These are phyloP conservation scores for Peromyscus polionotus DNA, from an alignment of 2,113 vertebrate species.

Conservation along the genomic window DNA sequence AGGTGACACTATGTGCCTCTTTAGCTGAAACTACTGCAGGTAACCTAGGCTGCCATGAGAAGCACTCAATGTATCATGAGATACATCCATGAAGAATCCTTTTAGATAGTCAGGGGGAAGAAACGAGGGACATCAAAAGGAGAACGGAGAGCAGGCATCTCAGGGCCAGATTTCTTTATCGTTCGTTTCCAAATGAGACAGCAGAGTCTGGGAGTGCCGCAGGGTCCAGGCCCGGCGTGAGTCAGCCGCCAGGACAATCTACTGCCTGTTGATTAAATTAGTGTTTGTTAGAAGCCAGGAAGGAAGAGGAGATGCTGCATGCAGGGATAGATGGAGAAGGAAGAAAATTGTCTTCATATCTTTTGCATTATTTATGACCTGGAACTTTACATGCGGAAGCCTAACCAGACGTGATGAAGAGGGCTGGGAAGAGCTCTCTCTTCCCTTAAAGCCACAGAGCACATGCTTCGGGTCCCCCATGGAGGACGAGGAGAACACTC, in stretches of 20 bases:
- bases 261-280: constrained; percentile 99
- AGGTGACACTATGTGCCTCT: accelerated
- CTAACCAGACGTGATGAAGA: constrained; percentile 66
- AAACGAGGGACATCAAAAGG: constrained; percentile 49
- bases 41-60: neutral
- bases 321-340: constrained; percentile 70
- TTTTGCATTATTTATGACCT: constrained; percentile 91
- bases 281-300: constrained; percentile 95
- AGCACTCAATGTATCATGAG: neutral
- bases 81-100: neutral
- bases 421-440: constrained; percentile 57
- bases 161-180: constrained; percentile 72
- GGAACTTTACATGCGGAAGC: constrained; percentile 80
- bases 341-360: constrained; percentile 85
- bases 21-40: neutral
- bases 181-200: constrained; percentile 88
- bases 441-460: constrained; percentile 43
- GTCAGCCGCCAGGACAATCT: constrained; percentile 96
- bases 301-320: constrained; percentile 63
- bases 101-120: neutral
- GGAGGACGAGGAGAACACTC: constrained; percentile 49
- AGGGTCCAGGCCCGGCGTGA: constrained; percentile 92
- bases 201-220: constrained; percentile 88
- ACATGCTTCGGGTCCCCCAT: constrained; percentile 51
- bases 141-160: constrained; percentile 82